These are phyloP conservation scores for Meandrina meandrites DNA, from an alignment of 92 coral and sea anemone genomes.

Conservation along the genomic window DNA sequence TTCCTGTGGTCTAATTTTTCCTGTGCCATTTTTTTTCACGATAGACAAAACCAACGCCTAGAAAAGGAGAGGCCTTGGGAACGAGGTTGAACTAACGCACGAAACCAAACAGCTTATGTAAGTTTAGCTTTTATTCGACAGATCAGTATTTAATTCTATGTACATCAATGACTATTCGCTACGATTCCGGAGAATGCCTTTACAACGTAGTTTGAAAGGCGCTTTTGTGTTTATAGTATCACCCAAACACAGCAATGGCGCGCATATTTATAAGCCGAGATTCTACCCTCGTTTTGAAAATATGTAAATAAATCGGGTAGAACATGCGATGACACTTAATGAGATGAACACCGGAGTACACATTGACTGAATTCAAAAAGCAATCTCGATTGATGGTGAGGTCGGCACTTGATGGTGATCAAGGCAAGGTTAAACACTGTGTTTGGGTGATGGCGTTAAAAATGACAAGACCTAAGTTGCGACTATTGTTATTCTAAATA, in stretches of 20 bases:
- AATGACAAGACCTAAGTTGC: slow-evolving; percentile 9
- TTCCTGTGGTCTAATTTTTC: too few relatives aligned
- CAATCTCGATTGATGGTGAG: background rate
- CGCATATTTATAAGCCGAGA: background rate
- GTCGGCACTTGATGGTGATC: background rate
- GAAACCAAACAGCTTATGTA: slow-evolving; percentile 19
- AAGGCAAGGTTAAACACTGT: background rate
- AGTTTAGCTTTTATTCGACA: slow-evolving; percentile 36
- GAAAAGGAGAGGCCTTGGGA: too few relatives aligned
- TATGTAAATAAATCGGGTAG: background rate
- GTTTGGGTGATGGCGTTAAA: slow-evolving; percentile 22
- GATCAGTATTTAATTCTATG: slow-evolving; percentile 50
- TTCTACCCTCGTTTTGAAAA: background rate
- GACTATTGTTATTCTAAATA: slow-evolving; percentile 35
- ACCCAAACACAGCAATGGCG: slow-evolving; percentile 22
- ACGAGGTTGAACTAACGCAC: too few relatives aligned
- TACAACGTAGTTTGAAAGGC: background rate
- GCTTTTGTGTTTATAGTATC: slow-evolving; percentile 1
- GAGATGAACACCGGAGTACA: background rate
- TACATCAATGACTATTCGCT: slow-evolving; percentile 38
- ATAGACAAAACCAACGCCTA: too few relatives aligned
- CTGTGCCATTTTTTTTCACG: too few relatives aligned
- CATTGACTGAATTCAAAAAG: background rate
- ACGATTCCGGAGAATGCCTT: slow-evolving; percentile 25
- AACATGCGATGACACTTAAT: background rate